These are phyloP conservation scores for Microcebus murinus DNA, from an alignment of 2,113 vertebrate species.

Conservation along the genomic window DNA sequence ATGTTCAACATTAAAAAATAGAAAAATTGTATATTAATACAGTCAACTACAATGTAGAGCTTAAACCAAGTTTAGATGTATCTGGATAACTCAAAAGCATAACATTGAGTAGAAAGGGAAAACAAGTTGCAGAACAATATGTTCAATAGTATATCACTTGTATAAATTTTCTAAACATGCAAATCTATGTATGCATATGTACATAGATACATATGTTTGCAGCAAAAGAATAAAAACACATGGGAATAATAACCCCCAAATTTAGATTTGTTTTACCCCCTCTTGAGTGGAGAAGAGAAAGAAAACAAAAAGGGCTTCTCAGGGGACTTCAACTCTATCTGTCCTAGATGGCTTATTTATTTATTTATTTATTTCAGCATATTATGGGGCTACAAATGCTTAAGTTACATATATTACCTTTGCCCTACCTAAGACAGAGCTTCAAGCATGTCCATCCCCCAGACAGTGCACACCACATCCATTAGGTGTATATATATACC, in stretches of 20 bases:
- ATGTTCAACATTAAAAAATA: not conserved
- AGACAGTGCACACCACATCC: too few species aligned
- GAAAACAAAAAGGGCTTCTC: not conserved
- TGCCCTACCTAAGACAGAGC: too few species aligned
- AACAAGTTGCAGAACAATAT: not conserved
- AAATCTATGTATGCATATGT: not conserved
- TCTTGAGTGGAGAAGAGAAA: not conserved
- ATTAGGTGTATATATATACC: too few species aligned
- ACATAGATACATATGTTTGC: not conserved
- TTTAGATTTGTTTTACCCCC: slow-evolving; percentile 27
- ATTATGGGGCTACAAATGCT: too few species aligned
- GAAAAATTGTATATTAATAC: not conserved
- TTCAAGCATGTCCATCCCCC: too few species aligned
- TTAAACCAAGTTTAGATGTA: not conserved
- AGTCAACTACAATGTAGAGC: not conserved
- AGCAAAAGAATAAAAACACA: slow-evolving; percentile 37
- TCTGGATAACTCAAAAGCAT: not conserved
- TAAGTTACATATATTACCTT: too few species aligned
- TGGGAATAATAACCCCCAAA: not conserved
- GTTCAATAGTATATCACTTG: not conserved
- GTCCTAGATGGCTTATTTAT: not conserved
- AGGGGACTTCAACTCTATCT: not conserved
- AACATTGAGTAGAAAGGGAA: not conserved
- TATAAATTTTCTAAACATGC: slow-evolving; percentile 33
- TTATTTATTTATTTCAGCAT: too few species aligned